Percentiles rank a stretch among this genome's conserved stretches.
phyloP scores from a whole-genome alignment of 2,797 vertebrate species.

The Sebastes hopkinsi region DNA sequence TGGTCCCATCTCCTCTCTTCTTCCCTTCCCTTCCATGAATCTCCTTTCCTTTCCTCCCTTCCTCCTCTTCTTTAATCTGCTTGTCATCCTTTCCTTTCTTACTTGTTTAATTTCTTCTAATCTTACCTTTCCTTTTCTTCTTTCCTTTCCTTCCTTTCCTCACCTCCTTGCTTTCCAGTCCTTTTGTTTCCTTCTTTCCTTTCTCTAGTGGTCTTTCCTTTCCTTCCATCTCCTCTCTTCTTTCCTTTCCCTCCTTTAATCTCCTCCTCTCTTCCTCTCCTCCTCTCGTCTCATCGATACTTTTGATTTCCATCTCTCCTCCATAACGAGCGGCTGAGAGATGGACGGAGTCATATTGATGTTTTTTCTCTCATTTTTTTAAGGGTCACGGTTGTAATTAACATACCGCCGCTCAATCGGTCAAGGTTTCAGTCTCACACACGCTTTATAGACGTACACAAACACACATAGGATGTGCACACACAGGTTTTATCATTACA shows the following conservation, averaged over 20 bases:
- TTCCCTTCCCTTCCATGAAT: too few species aligned
- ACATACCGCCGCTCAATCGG: conserved; percentile 53
- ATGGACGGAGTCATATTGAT: conserved; percentile 64
- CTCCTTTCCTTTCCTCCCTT: background rate
- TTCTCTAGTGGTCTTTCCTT: background rate
- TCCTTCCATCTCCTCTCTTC: background rate
- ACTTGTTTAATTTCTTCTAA: too few species aligned
- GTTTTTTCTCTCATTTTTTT: conserved; percentile 42
- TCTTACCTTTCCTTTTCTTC: background rate
- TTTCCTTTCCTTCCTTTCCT: background rate
- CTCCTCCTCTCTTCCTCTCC: background rate
- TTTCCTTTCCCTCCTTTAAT: background rate
- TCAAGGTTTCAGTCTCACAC: conserved; percentile 46
- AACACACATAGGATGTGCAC: background rate
- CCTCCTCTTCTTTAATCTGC: background rate
- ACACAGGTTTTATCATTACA: conserved; percentile 19
- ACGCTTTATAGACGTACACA: background rate
- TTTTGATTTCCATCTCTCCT: conserved; percentile 70
- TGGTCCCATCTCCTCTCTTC: background rate
- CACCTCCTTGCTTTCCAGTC: background rate
- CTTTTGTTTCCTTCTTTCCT: background rate
- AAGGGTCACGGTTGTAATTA: conserved; percentile 66
- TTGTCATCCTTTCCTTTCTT: background rate
- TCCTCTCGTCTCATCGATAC: conserved; percentile 66
- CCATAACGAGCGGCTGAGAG: conserved; percentile 60